Conservation (phyloP, 2,888 invertebrate species). For the Scaptomyza cyrtandrae region DNA sequence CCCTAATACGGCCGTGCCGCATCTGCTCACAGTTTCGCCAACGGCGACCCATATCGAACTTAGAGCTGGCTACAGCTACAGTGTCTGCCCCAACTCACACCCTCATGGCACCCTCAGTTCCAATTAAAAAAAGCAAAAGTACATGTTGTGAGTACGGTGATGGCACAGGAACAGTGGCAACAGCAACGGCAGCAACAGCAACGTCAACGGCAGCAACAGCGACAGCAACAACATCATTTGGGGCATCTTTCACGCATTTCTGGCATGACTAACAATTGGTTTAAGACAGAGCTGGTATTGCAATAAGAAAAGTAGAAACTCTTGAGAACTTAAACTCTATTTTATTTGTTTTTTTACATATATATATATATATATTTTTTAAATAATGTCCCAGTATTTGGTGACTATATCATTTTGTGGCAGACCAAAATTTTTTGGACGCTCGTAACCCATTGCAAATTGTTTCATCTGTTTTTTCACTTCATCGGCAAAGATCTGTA, state of each 20-base stretch:
- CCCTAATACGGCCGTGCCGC: conserved; percentile 87
- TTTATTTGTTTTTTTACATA: too few species aligned
- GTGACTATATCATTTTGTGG: conserved; percentile 88
- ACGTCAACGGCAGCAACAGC: conserved; percentile 1
- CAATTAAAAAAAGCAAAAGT: conserved; percentile 11
- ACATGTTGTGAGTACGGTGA: background rate
- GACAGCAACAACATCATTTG: conserved; percentile 11
- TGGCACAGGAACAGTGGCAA: conserved; percentile 30
- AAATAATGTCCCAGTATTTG: conserved; percentile 88
- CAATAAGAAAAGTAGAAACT: conserved; percentile 13
- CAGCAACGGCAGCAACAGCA: conserved; percentile 11
- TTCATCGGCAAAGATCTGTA: conserved; percentile 91
- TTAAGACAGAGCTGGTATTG: conserved; percentile 42
- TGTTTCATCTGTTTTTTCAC: conserved; percentile 90
- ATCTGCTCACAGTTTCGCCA: conserved; percentile 52
- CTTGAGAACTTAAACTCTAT: too few species aligned
- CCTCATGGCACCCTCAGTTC: background rate
- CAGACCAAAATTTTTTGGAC: conserved; percentile 87
- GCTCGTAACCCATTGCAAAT: conserved; percentile 90
- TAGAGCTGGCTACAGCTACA: conserved; percentile 28
- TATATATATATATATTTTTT: conserved; percentile 26
- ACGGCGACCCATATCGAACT: conserved; percentile 23
- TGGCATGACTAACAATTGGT: conserved; percentile 36
- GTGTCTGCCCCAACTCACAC: background rate
- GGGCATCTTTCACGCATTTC: conserved; percentile 20